phyloP scores from a whole-genome alignment of 2,888 invertebrate genomes.

The Dicranocentrus wangi region DNA sequence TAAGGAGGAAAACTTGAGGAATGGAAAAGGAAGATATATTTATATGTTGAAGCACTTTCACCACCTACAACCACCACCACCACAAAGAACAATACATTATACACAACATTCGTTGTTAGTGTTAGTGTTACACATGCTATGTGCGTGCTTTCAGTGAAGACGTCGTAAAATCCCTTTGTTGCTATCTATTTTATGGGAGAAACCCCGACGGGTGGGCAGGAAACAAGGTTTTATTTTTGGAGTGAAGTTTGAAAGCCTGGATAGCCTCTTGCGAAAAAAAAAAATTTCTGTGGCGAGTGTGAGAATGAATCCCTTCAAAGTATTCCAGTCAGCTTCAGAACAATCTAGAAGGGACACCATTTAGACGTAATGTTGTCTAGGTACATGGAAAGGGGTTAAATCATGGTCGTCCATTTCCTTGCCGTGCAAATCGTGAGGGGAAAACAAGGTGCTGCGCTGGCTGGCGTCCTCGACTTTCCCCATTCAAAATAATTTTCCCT shows the following conservation, averaged over 20 bases:
- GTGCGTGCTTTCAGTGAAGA: slow-evolving; percentile 1
- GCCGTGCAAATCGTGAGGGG: too few relatives aligned
- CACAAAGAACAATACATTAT: slow-evolving; percentile 31
- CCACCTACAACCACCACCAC: slow-evolving; percentile 15
- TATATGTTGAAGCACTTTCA: slow-evolving; percentile 49
- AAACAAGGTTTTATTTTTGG: background rate
- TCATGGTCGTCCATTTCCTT: too few relatives aligned
- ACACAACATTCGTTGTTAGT: slow-evolving; percentile 2
- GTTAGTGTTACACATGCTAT: background rate
- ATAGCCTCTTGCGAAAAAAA: background rate
- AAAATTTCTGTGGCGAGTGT: background rate
- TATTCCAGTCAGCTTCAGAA: too few relatives aligned
- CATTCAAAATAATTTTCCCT: too few relatives aligned
- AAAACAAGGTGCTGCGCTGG: too few relatives aligned
- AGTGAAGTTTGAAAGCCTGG: too few relatives aligned
- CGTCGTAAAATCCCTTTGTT: slow-evolving; percentile 7
- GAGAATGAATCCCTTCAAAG: background rate
- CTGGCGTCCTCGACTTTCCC: too few relatives aligned
- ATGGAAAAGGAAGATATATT: slow-evolving; percentile 6
- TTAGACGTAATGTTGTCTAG: too few relatives aligned
- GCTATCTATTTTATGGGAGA: background rate
- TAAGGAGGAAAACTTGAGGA: slow-evolving; percentile 3
- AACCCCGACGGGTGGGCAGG: background rate
- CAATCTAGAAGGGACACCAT: too few relatives aligned
- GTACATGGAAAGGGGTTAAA: too few relatives aligned